These are phyloP conservation scores for Lagocephalus sceleratus DNA, from an alignment of 2,797 vertebrate genomes.

Conservation along the genomic window DNA sequence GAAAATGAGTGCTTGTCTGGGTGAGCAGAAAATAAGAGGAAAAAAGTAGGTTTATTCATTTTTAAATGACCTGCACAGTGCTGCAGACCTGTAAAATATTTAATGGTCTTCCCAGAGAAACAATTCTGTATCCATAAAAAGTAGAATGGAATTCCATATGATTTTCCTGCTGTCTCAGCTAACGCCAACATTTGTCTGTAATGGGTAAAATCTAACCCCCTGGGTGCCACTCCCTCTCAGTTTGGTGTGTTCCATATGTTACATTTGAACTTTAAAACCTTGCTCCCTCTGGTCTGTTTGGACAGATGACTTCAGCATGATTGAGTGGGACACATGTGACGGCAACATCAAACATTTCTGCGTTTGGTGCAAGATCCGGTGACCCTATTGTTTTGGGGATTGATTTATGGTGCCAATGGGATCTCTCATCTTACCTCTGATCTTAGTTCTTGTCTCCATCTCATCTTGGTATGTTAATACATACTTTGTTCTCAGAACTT, in stretches of 20 bases:
- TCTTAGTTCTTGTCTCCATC: conserved; percentile 24
- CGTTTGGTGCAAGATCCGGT: conserved; percentile 48
- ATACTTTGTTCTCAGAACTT: conserved; percentile 20
- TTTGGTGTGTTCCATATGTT: conserved; percentile 63
- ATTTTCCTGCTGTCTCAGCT: conserved; percentile 64
- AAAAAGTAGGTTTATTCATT: too few species aligned
- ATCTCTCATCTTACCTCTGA: conserved; percentile 44
- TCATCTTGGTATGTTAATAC: conserved; percentile 13
- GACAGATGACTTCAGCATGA: conserved; percentile 52
- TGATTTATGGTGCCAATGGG: conserved; percentile 55
- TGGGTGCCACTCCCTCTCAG: conserved; percentile 46
- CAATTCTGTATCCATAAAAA: conserved; percentile 59
- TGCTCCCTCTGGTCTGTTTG: conserved; percentile 60
- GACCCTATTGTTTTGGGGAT: conserved; percentile 49
- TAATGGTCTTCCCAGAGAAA: conserved; percentile 78
- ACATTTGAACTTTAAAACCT: conserved; percentile 59
- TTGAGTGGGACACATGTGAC: conserved; percentile 65
- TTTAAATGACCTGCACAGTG: conserved; percentile 48
- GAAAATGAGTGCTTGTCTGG: too few species aligned
- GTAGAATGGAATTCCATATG: conserved; percentile 61
- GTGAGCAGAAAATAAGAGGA: too few species aligned
- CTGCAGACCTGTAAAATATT: conserved; percentile 56
- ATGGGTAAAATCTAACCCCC: conserved; percentile 60
- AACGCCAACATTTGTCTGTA: conserved; percentile 70
- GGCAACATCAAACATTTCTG: conserved; percentile 57